A percentile compares a stretch with the other conserved stretches of the same genome.
Conservation (phyloP, 2,888 invertebrate genomes). For the Tetragnatha montana region DNA sequence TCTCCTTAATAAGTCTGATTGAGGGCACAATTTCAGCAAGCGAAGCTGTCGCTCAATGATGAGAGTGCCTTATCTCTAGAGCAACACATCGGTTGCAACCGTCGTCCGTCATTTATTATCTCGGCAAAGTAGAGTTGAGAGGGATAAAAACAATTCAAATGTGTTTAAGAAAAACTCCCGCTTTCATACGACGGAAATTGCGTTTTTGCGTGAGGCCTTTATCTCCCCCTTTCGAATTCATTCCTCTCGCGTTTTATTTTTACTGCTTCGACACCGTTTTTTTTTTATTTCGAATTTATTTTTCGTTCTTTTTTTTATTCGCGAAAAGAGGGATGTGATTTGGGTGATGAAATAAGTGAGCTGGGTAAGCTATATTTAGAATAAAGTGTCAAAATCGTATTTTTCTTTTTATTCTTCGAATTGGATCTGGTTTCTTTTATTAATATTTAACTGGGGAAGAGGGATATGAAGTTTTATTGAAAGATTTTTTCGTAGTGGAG, state of each 20-base stretch:
- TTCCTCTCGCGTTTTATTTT: conserved; percentile 12
- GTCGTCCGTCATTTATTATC: conserved; percentile 45
- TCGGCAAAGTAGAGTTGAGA: not conserved
- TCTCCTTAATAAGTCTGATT: too few species aligned
- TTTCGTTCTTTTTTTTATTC: conserved; percentile 17
- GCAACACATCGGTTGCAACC: not conserved
- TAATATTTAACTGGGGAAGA: not conserved
- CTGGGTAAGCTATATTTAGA: conserved; percentile 48
- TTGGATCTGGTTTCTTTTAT: not conserved
- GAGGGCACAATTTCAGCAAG: too few species aligned
- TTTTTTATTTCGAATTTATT: not conserved
- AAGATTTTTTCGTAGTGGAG: not conserved
- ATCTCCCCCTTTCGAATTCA: conserved; percentile 13
- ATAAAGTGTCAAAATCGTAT: conserved; percentile 34
- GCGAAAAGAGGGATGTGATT: conserved; percentile 13
- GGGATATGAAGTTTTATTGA: not conserved
- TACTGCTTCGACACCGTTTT: not conserved
- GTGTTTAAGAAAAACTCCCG: conserved; percentile 45
- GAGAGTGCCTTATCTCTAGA: not conserved
- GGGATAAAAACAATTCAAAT: conserved; percentile 36
- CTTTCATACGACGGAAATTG: conserved; percentile 34
- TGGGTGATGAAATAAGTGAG: conserved; percentile 10
- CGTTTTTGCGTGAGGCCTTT: conserved; percentile 42
- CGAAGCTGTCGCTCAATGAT: too few species aligned
- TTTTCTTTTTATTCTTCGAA: conserved; percentile 8